Conservation (phyloP, 2,888 invertebrate species). For the Torymus tubicola region DNA sequence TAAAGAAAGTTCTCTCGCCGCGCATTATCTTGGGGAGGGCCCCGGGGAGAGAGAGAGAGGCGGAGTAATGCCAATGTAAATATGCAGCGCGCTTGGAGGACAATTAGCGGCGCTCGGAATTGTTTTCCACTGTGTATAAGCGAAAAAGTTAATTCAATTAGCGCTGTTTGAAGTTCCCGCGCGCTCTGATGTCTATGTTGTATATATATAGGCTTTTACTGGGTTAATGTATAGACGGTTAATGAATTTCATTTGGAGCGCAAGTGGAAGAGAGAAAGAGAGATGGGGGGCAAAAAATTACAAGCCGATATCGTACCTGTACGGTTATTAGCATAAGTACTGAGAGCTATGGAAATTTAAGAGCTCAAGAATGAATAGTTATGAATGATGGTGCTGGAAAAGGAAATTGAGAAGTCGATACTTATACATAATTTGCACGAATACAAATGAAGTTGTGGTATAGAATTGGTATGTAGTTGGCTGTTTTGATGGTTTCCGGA, state of each 20-base stretch:
- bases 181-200: background rate
- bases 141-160: slow-evolving; percentile 17
- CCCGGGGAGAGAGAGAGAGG: background rate
- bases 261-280: too few relatives aligned
- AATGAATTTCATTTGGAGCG: background rate
- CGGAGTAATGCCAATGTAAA: slow-evolving; percentile 29
- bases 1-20: background rate
- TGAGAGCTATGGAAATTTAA: too few relatives aligned
- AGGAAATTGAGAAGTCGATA: too few relatives aligned
- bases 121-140: background rate
- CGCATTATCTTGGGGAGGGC: background rate
- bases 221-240: background rate
- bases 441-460: too few relatives aligned
- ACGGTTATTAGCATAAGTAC: too few relatives aligned
- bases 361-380: too few relatives aligned
- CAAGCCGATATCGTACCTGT: too few relatives aligned
- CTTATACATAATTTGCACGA: too few relatives aligned
- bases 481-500: too few relatives aligned
- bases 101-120: slow-evolving; percentile 10
- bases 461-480: too few relatives aligned
- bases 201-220: background rate
- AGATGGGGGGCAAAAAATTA: too few relatives aligned
- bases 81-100: slow-evolving; percentile 28
- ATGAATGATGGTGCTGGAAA: too few relatives aligned
- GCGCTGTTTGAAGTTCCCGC: background rate